Evolutionary conservation across 1,140 invertebrate genomes (phyloP).

Genomic region (Tetramorium simillimum): DNA sequence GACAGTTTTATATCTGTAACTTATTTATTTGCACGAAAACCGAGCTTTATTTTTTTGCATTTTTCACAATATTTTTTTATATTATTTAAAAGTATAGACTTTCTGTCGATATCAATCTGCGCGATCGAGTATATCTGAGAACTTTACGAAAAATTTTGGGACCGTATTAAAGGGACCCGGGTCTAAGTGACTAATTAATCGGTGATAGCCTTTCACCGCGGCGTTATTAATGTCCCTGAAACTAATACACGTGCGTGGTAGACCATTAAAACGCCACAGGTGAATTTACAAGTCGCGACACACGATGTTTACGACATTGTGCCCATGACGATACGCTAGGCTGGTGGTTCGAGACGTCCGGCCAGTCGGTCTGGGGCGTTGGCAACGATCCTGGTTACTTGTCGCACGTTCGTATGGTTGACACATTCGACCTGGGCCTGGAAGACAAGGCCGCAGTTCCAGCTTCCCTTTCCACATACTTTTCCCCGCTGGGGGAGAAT

Average conservation of each 20-base stretch:
- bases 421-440: conserved; percentile 77
- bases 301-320: conserved; percentile 82
- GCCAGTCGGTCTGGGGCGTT: conserved; percentile 74
- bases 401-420: conserved; percentile 76
- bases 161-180: conserved; percentile 31
- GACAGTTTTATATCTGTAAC: neutral
- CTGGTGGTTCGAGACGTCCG: conserved; percentile 75
- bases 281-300: conserved; percentile 84
- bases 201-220: conserved; percentile 77
- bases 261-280: conserved; percentile 84
- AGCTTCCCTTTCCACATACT: conserved; percentile 56
- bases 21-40: neutral
- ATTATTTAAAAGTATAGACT: neutral
- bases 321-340: conserved; percentile 76
- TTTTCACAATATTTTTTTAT: neutral
- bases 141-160: conserved; percentile 36
- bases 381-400: conserved; percentile 79
- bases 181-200: conserved; percentile 80
- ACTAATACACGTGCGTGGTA: conserved; percentile 82
- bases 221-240: conserved; percentile 84
- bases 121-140: neutral
- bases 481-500: conserved; percentile 21
- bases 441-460: conserved; percentile 70
- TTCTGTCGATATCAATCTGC: neutral
- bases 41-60: neutral